Evolutionary conservation across 2,113 vertebrate species (phyloP), one percentile per base, ranked within the genome.

Genomic region (Xiphias gladius): DNA sequence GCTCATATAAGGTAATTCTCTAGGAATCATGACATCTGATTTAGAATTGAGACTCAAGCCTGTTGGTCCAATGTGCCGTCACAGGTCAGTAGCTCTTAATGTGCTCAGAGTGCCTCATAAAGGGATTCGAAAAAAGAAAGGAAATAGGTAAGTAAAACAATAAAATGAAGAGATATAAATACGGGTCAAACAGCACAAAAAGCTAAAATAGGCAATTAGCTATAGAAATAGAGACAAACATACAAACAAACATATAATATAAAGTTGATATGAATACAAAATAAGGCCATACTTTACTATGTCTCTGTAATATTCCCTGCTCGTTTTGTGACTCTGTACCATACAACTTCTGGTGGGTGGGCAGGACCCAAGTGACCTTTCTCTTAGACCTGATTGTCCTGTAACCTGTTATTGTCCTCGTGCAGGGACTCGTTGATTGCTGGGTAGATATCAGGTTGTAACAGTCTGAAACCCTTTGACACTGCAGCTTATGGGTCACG

Each of bases 391-490:
- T 30, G 8, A 66, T 13, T 46, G 48, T 75, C 74, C 48, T 58
- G 26, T 48, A 24, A 54, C 24, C 14, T 58, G 48, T 20, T 30
- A 5, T 55, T 68, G 43, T 73, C 48, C 71, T 76, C 67, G 41
- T 39, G 22, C 8, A 1, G 26, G 32, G 8, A 73, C 57, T 57
- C 19, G 11, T 10, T 24, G 35, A 37, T 22, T 58, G 16, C 70
- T 71, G 58, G 48, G 30, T 43, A 32, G 55, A 62, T 63, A 55
- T 63, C 70, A 63, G 30, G 28, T 39, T 50, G 54, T 5, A 22
- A 5, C 59, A n/a, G 73, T 50, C 24, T 73, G 32, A 32, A 66
- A 65, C 20, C n/a, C 50, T 64, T 57, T 28, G 26, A 55, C 58
- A 28, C 67, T 62, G n/a, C 14, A 43, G 54, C 2, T 76, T 24